phyloP scores from a whole-genome alignment of 2,888 invertebrate genomes.

The Tetrapedia diversipes region DNA sequence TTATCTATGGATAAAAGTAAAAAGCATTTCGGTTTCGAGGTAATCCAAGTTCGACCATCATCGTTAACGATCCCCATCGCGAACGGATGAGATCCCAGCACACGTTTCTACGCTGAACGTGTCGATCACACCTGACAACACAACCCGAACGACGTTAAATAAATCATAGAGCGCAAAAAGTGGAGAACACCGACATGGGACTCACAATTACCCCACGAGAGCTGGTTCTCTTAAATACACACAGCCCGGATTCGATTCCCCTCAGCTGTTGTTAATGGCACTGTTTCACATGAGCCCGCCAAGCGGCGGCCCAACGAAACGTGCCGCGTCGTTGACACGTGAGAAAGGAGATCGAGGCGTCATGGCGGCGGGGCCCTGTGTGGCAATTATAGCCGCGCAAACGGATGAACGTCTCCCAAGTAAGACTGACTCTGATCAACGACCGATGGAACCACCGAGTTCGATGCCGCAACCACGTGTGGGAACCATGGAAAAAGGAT shows the following conservation, averaged over 20 bases:
- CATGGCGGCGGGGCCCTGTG: slow-evolving; percentile 39
- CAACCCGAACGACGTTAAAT: too few relatives aligned
- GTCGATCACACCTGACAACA: too few relatives aligned
- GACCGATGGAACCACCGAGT: slow-evolving; percentile 11
- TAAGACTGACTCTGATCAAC: slow-evolving; percentile 12
- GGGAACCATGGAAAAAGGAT: slow-evolving; percentile 72
- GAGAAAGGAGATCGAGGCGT: slow-evolving; percentile 64
- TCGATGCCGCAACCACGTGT: slow-evolving; percentile 56
- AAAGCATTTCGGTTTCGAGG: too few relatives aligned
- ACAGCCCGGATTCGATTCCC: not conserved
- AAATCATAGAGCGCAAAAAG: not conserved
- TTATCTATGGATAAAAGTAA: too few relatives aligned
- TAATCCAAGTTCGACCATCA: too few relatives aligned
- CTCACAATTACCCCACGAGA: not conserved
- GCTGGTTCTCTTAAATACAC: not conserved
- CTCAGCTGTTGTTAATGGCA: slow-evolving; percentile 53
- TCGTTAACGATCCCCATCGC: too few relatives aligned
- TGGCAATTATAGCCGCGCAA: slow-evolving; percentile 51
- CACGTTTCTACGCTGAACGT: too few relatives aligned
- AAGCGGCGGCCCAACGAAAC: slow-evolving; percentile 49
- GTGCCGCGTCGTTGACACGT: slow-evolving; percentile 67
- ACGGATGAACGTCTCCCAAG: slow-evolving; percentile 49
- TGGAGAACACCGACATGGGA: too few relatives aligned
- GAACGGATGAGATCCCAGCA: too few relatives aligned
- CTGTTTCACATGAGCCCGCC: slow-evolving; percentile 63